These are phyloP conservation scores for Sarcophaga rosellei DNA, from an alignment of 2,888 invertebrate species.

Conservation along the genomic window DNA sequence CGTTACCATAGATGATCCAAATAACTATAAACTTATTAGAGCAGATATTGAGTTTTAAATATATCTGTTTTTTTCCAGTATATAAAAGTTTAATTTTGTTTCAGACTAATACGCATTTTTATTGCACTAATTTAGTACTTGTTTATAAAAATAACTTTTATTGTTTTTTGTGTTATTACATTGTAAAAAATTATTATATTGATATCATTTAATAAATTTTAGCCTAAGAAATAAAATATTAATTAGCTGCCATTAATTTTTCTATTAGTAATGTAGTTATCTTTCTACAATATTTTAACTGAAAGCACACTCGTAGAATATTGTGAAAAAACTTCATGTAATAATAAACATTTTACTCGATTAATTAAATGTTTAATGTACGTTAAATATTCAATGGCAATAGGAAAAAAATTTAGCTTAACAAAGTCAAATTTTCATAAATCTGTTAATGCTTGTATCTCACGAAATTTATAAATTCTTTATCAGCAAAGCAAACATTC, in stretches of 20 bases:
- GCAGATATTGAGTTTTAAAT: constrained; percentile 72
- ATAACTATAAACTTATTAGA: constrained; percentile 73
- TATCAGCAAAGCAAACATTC: too few relatives aligned
- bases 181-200: constrained; percentile 41
- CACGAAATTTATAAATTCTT: too few relatives aligned
- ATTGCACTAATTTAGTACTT: constrained; percentile 48
- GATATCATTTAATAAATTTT: background rate
- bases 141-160: constrained; percentile 58
- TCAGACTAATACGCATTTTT: constrained; percentile 51
- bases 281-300: too few relatives aligned
- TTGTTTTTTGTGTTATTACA: constrained; percentile 35
- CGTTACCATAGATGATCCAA: constrained; percentile 76
- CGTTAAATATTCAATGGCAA: too few relatives aligned
- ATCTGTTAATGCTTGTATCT: too few relatives aligned
- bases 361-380: too few relatives aligned
- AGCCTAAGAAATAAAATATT: background rate
- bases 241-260: constrained; percentile 22
- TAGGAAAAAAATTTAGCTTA: too few relatives aligned
- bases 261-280: background rate
- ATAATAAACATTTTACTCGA: too few relatives aligned
- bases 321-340: too few relatives aligned
- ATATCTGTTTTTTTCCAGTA: background rate
- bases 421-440: too few relatives aligned
- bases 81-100: constrained; percentile 4
- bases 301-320: too few relatives aligned